Percentiles rank a stretch among this genome's conserved stretches.
Conservation (phyloP, 2,888 invertebrate genomes). For the Drosophila eohydei region DNA sequence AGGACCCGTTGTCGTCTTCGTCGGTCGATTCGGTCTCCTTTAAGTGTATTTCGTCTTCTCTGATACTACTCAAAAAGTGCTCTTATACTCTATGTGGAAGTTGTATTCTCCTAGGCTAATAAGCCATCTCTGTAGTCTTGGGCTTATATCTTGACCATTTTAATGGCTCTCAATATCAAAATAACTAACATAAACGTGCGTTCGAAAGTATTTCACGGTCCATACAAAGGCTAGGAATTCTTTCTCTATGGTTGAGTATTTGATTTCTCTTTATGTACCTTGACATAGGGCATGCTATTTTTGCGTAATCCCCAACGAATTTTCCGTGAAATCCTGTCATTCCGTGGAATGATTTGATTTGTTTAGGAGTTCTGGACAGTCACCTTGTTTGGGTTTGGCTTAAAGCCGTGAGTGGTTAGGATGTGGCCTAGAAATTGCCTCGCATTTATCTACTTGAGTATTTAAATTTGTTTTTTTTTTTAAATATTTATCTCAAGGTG, state of each 20-base stretch:
- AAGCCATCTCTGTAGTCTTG: not conserved
- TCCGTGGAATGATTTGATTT: constrained; percentile 25
- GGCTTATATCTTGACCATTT: constrained; percentile 3
- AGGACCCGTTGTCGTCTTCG: not conserved
- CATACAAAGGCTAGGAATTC: not conserved
- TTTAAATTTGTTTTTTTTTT: not conserved
- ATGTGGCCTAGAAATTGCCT: constrained; percentile 1
- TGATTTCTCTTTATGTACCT: constrained; percentile 6
- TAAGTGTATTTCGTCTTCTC: not conserved
- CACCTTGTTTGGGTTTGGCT: constrained; percentile 3
- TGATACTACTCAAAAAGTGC: not conserved
- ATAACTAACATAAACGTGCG: not conserved
- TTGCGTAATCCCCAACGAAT: constrained; percentile 14
- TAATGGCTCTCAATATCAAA: not conserved
- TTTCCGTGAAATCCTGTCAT: constrained; percentile 21
- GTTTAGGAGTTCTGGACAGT: constrained; percentile 17
- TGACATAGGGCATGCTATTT: not conserved
- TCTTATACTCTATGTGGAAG: not conserved
- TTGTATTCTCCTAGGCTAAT: not conserved
- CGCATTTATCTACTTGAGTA: not conserved
- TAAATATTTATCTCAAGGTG: not conserved
- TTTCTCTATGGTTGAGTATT: constrained; percentile 1
- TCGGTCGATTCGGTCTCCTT: not conserved
- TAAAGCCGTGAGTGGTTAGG: constrained; percentile 1
- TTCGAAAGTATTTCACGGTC: not conserved